Evolutionary conservation across 2,797 vertebrate genomes (phyloP), one percentile per base, ranked within the genome.

Genomic region (Toxotes lorentzi): DNA sequence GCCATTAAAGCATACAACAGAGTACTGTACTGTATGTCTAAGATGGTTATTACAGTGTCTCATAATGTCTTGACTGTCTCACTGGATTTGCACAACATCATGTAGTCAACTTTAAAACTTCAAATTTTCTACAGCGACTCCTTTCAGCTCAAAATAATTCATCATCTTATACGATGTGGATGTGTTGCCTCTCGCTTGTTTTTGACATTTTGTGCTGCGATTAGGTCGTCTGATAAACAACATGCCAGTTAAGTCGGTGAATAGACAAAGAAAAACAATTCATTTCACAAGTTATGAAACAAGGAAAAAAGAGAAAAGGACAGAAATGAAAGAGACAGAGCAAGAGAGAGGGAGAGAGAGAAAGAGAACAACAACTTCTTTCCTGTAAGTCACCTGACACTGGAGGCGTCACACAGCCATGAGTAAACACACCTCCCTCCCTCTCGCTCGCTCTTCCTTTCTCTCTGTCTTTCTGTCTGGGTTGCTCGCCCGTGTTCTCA

Each of bases 371-470:
- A 86, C 81, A 85, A 84, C 80, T 75, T 86, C 81, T 90, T 94
- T 92, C 90, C 91, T 92, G 89, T 88, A 90, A 92, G 88, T 93
- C 93, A 94, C 88, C 88, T 93, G 93, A 92, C 89, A 76, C 80
- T 88, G 87, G 76, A 87, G 90, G 92, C 85, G 88, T 91, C 82
- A 82, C 84, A 82, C 67, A 73, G 73, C 76, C 82, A 71, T 68
- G 83, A 93, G 87, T 84, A 86, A 93, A 92, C 88, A 90, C 84
- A 85, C 80, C 75, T 73, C 84, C 83, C 81, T 76, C 79, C 16
- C 78, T 47, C 17, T 27, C 59, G 21, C 27, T 30, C 13, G 53
- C 7, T 61, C 50, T 57, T 54, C 63, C 47, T 54, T n/a, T 73
- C 34, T 57, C 17, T 53, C 40, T 77, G 0, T 73, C 54, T 81